Base-by-base conservation (phyloP, 1,140 invertebrate genomes). In the Teleogryllus occipitalis region DNA sequence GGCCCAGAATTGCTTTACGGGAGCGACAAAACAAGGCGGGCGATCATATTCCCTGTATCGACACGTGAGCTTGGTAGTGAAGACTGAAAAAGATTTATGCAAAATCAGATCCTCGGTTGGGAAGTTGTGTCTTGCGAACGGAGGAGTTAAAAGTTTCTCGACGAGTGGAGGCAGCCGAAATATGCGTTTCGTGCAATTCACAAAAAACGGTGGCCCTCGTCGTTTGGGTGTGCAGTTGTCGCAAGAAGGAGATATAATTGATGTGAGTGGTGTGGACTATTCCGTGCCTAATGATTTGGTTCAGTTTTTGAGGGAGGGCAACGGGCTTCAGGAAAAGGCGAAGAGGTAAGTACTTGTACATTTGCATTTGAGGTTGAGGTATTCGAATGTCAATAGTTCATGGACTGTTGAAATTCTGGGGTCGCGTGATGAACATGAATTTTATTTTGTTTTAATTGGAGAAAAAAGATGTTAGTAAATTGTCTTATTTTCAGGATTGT, bases 241-340 rank as follows among this genome's bases (percentile, higher is more conserved):
- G 22, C 84, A 85, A 14, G 87, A 87, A 46, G 88, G 90, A 10
- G 89, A 90, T 81, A 89, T 91, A 79, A 87, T 91, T 15, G 89
- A 88, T 78, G 86, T 91, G 21, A 91, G 89, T 76, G 87, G 87
- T 2, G 86, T 90, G 2, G 88, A 90, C 82, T 87, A 88, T 4
- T 85, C 87, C 21, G 89, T 91, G 79, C 90, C 90, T 0, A 90
- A 90, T 79, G 87, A 86, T 39, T 82, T 91, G 78, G 88, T 88
- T 76, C 88, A 90, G 75, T 90, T 90, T 81, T 83, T 91, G 27
- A 85, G 87, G 48, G 85, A 86, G n/a, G 89, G 89, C 39, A 8
- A 73, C 15, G 73, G 80, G 12, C 84, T 88, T 7, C 79, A 88
- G 14, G 88, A 88, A 72, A 89, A 88, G 83, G 88, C 89, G 0